Base-by-base conservation (phyloP, 2,797 vertebrate genomes). In the Danio aesculapii region DNA sequence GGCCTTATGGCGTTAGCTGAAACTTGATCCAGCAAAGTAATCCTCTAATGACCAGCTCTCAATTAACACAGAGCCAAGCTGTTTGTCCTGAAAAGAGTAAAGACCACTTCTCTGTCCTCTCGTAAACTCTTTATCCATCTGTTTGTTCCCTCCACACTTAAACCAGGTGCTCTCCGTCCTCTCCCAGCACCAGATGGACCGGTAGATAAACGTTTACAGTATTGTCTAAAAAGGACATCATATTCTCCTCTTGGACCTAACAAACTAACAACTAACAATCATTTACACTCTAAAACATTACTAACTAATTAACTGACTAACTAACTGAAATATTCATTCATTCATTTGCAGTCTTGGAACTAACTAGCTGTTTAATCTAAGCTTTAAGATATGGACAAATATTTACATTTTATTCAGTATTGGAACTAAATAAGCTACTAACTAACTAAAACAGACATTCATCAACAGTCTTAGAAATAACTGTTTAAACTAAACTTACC, bases 41-140 rank as follows among this genome's bases (percentile, higher is more conserved):
- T 86, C 83, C 74, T 72, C 80, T 69, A 82, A 84, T 78, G 81
- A 84, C 81, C 59, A 70, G 72, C 69, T 59, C 69, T 81, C 83
- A 74, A 81, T 86, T 83, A 86, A 49, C 77, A 44, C 30, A 8
- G 47, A 57, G 79, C 78, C 79, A 84, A 84, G 68, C 59, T 76
- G 47, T 50, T 80, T 81, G 74, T 84, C 77, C 72, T 82, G 66
- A 49, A 63, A 58, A 52, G 19, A 62, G 49, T 64, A 71, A 58
- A 61, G 17, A 70, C 47, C 16, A 58, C 8, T 41, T 41, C 17
- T 67, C 55, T 39, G 9, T 58, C 68, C 39, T 68, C 19, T 58
- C 14, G n/a, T 44, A 57, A 46, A 39, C 72, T 64, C n/a, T 69
- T 68, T 67, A 59, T 62, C 69, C 59, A 77, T 81, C 75, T 83